Percentiles rank a stretch among this genome's conserved stretches.
These are phyloP conservation scores for Todiramphus saurophagus DNA, from an alignment of 2,113 vertebrate species.

Conservation along the genomic window DNA sequence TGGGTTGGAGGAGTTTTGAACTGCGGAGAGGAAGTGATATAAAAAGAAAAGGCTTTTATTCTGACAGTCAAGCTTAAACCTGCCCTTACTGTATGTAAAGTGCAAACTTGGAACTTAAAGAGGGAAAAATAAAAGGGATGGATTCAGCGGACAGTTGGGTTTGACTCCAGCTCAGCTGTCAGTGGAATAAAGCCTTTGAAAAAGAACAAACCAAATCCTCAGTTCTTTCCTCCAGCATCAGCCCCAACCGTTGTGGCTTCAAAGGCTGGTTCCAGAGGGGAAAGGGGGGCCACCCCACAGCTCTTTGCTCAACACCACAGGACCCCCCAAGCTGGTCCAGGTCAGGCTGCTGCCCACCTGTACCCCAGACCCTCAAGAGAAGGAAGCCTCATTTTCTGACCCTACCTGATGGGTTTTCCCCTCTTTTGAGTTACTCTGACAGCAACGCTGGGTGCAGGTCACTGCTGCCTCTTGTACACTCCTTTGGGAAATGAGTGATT, in stretches of 20 bases:
- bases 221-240: neutral
- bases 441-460: neutral
- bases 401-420: accelerated
- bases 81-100: slow-evolving; percentile 11
- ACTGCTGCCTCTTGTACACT: neutral
- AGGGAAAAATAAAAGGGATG: slow-evolving; percentile 43
- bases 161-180: slow-evolving; percentile 25
- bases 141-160: neutral
- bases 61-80: slow-evolving; percentile 49
- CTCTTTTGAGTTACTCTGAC: neutral
- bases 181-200: slow-evolving; percentile 57
- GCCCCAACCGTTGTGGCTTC: neutral
- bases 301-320: neutral
- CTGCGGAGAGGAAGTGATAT: neutral
- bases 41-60: slow-evolving; percentile 58
- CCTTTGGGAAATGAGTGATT: neutral
- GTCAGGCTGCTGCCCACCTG: neutral
- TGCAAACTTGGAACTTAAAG: slow-evolving; percentile 5
- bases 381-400: neutral
- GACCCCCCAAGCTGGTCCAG: neutral
- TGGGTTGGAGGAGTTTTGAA: slow-evolving; percentile 51
- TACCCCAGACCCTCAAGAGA: neutral
- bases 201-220: slow-evolving; percentile 54
- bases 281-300: accelerated
- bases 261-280: neutral